A percentile compares a stretch with the other conserved stretches of the same genome.
phyloP scores from a whole-genome alignment of 2,888 invertebrate genomes.

The Mesorhabditis spiculigera region DNA sequence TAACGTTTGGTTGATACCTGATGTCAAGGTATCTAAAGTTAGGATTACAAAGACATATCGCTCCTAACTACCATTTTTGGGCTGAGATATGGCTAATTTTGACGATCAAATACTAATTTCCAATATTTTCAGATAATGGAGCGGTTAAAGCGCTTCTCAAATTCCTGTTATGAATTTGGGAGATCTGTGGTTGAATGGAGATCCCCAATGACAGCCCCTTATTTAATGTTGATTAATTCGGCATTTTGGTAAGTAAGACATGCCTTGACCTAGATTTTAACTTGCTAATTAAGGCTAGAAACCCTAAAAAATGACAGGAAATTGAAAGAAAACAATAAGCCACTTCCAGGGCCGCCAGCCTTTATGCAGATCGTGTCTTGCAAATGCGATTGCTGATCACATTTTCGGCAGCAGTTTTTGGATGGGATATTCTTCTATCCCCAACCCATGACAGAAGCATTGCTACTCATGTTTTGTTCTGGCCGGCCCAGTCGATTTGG shows the following conservation, averaged over 20 bases:
- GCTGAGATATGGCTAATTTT: too few relatives aligned
- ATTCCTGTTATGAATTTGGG: slow-evolving; percentile 20
- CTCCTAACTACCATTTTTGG: too few relatives aligned
- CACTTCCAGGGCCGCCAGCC: slow-evolving; percentile 29
- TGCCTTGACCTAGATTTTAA: background rate
- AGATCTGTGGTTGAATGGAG: slow-evolving; percentile 44
- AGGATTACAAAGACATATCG: too few relatives aligned
- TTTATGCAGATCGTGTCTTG: slow-evolving; percentile 32
- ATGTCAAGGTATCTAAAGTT: too few relatives aligned
- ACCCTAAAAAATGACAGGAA: background rate
- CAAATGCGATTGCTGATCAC: slow-evolving; percentile 32
- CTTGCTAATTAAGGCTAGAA: background rate
- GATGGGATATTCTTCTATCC: slow-evolving; percentile 48
- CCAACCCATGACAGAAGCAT: slow-evolving; percentile 42
- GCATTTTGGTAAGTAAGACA: slow-evolving; percentile 40
- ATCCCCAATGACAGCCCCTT: slow-evolving; percentile 43
- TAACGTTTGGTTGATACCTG: too few relatives aligned
- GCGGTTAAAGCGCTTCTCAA: background rate
- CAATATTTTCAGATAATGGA: slow-evolving; percentile 10
- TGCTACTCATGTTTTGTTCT: slow-evolving; percentile 40
- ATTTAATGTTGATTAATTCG: slow-evolving; percentile 47
- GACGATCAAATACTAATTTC: background rate
- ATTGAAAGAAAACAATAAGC: slow-evolving; percentile 1
- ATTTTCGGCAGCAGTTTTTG: slow-evolving; percentile 34
- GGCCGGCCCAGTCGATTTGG: slow-evolving; percentile 47